Percentiles rank a stretch among this genome's conserved stretches.
Conservation (phyloP, 1,140 invertebrate genomes). For the Brachionus asplanchnoidis region DNA sequence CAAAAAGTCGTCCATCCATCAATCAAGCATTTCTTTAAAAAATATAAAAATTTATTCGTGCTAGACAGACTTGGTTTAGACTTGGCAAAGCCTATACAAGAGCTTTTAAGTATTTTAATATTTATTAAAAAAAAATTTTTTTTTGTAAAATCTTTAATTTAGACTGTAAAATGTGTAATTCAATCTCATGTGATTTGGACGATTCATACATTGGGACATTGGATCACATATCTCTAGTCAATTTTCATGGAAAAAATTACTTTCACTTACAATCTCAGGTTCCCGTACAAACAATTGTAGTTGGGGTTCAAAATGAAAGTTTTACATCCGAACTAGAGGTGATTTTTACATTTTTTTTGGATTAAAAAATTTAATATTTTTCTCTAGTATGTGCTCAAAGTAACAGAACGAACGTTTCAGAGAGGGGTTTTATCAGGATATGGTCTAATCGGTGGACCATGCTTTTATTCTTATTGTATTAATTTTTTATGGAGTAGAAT, state of each 20-base stretch:
- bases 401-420: not conserved
- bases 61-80: not conserved
- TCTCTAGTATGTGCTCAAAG: slow-evolving; percentile 16
- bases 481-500: not conserved
- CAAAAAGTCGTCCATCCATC: slow-evolving; percentile 32
- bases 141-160: not conserved
- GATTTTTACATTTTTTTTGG: not conserved
- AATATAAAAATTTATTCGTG: not conserved
- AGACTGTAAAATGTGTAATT: slow-evolving; percentile 20
- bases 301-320: not conserved
- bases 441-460: slow-evolving; percentile 23
- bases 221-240: not conserved
- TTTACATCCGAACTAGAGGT: not conserved
- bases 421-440: not conserved
- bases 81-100: not conserved
- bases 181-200: not conserved
- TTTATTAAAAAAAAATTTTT: not conserved
- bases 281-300: not conserved
- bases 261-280: not conserved
- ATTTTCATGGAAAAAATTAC: not conserved
- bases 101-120: not conserved
- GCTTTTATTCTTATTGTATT: slow-evolving; percentile 9
- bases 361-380: not conserved
- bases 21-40: not conserved
- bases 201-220: not conserved